Conservation (phyloP, 2,888 invertebrate species). For the Lamellibrachia columna region DNA sequence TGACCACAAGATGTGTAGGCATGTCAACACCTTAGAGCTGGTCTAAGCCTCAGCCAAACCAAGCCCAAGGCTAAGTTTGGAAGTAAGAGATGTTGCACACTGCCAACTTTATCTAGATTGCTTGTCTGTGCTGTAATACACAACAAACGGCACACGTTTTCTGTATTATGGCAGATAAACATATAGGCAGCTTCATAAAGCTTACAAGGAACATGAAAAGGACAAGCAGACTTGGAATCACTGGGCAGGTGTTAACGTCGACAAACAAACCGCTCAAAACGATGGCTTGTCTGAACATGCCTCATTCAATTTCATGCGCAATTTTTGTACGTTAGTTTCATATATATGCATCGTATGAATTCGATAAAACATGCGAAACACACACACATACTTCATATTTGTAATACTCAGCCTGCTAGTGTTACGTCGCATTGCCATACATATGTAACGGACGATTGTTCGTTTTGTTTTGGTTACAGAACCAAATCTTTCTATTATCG, state of each 20-base stretch:
- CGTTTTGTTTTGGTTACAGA: conserved; percentile 3
- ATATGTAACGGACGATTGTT: neutral
- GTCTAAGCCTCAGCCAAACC: neutral
- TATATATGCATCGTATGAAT: neutral
- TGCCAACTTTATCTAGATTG: neutral
- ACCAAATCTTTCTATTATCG: neutral
- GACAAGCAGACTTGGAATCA: neutral
- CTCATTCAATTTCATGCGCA: neutral
- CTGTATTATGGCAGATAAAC: too few species aligned
- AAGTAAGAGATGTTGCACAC: neutral
- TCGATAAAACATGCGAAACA: neutral
- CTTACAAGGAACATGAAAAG: neutral
- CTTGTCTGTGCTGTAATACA: neutral
- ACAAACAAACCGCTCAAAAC: neutral
- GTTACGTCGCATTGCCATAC: neutral
- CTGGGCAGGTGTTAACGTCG: neutral
- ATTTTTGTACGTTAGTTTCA: neutral
- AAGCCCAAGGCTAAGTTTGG: neutral
- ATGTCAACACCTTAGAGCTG: neutral
- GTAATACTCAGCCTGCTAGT: neutral
- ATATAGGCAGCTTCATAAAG: too few species aligned
- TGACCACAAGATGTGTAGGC: neutral
- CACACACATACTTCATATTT: neutral
- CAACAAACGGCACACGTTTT: neutral
- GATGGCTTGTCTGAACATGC: neutral